Evolutionary conservation across 2,113 vertebrate genomes (phyloP).

Genomic region (Anarhynchus alexandrinus): DNA sequence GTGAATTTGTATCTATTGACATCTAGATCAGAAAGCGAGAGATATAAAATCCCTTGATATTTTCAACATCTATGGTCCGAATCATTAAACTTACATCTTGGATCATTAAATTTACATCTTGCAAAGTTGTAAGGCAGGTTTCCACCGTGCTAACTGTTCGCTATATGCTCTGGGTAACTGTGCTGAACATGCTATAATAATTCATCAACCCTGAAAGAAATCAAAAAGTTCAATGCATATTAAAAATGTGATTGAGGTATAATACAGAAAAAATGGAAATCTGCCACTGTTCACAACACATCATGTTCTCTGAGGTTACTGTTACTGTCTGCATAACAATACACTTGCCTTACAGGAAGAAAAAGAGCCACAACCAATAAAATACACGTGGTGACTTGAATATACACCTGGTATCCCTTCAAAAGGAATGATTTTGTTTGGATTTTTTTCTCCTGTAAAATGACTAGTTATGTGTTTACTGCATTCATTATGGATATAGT

Average conservation of each 20-base stretch:
- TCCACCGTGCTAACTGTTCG: background rate
- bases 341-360: background rate
- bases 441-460: background rate
- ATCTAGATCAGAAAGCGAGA: background rate
- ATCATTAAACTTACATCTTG: background rate
- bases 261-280: background rate
- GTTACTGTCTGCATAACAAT: background rate
- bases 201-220: constrained; percentile 1
- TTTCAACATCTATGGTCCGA: background rate
- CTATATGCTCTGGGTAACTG: background rate
- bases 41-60: background rate
- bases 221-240: background rate
- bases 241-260: background rate
- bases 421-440: background rate
- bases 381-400: background rate
- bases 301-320: background rate
- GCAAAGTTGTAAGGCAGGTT: background rate
- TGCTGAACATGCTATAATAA: background rate
- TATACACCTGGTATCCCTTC: background rate
- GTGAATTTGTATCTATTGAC: background rate
- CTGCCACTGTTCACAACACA: background rate
- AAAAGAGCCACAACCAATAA: background rate
- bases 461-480: background rate
- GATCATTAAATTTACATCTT: background rate
- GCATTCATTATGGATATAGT: background rate